These are phyloP conservation scores for Salmo trutta DNA, from an alignment of 2,797 vertebrate species.

Conservation along the genomic window DNA sequence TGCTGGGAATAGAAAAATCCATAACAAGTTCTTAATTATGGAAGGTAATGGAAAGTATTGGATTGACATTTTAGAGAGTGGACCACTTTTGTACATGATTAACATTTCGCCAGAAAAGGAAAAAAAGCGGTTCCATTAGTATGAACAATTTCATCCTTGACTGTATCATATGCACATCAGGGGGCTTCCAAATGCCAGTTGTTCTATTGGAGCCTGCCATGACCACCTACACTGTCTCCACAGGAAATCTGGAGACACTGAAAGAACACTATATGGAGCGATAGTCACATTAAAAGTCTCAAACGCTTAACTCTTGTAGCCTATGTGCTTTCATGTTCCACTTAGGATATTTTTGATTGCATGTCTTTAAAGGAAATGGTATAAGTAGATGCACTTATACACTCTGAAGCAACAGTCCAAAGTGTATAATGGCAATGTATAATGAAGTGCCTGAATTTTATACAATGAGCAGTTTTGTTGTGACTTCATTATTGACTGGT, in stretches of 20 bases:
- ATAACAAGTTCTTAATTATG: constrained; percentile 42
- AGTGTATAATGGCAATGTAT: background rate
- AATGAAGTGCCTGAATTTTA: background rate
- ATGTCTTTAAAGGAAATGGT: background rate
- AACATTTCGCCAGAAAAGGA: constrained; percentile 35
- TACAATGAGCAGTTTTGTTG: background rate
- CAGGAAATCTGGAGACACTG: background rate
- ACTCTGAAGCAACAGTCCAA: background rate
- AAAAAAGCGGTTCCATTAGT: constrained; percentile 4
- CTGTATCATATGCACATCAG: constrained; percentile 11
- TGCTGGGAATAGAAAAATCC: constrained; percentile 2
- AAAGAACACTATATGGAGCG: background rate
- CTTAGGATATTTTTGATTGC: background rate
- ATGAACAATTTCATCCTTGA: constrained; percentile 21
- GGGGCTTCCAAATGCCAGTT: background rate
- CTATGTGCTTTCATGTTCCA: background rate
- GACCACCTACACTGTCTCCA: background rate
- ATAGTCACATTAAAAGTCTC: background rate
- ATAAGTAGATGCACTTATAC: background rate
- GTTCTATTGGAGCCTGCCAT: background rate
- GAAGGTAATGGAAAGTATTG: constrained; percentile 33
- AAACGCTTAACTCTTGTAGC: background rate
- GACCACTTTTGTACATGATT: constrained; percentile 48
- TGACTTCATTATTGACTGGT: background rate
- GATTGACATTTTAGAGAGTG: constrained; percentile 46